A percentile compares a stretch with the other conserved stretches of the same genome.
These are phyloP conservation scores for Drosophila paracracens DNA, from an alignment of 2,888 invertebrate genomes.

Conservation along the genomic window DNA sequence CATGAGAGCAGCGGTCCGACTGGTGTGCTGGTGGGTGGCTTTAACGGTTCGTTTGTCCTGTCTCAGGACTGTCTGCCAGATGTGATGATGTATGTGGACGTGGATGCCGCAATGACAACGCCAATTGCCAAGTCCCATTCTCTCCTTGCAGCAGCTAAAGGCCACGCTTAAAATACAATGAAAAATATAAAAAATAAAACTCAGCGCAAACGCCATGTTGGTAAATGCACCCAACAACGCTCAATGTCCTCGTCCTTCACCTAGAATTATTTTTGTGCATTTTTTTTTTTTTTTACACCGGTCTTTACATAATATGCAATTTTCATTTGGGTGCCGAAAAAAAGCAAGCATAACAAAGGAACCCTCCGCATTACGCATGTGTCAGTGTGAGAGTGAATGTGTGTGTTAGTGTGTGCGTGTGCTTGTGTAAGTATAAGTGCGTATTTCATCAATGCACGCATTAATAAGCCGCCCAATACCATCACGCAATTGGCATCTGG, in stretches of 20 bases:
- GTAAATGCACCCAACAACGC: conserved; percentile 33
- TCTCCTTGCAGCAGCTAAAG: conserved; percentile 22
- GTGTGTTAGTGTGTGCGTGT: conserved; percentile 23
- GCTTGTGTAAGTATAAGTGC: conserved; percentile 57
- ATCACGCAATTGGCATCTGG: conserved; percentile 52
- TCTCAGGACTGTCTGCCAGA: conserved; percentile 68
- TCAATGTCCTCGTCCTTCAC: conserved; percentile 82
- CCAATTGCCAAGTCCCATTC: conserved; percentile 43
- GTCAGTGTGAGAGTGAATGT: conserved; percentile 40
- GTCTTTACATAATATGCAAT: conserved; percentile 82
- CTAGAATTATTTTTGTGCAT: conserved; percentile 81
- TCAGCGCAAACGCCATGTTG: conserved; percentile 59
- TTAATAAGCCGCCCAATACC: conserved; percentile 73
- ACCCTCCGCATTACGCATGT: conserved; percentile 73
- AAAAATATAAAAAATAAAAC: conserved; percentile 31
- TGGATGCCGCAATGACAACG: conserved; percentile 55
- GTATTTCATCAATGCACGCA: conserved; percentile 81
- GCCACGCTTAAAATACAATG: conserved; percentile 70
- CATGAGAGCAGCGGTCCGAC: conserved; percentile 27
- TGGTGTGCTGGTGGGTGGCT: conserved; percentile 29
- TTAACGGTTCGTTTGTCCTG: conserved; percentile 48
- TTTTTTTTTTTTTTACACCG: conserved; percentile 54
- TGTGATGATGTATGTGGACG: conserved; percentile 72
- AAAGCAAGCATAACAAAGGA: conserved; percentile 53
- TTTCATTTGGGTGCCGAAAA: conserved; percentile 72